Evolutionary conservation across 2,797 vertebrate genomes (phyloP), one percentile per base, ranked within the genome.

Genomic region (Rhinoraja longicauda): DNA sequence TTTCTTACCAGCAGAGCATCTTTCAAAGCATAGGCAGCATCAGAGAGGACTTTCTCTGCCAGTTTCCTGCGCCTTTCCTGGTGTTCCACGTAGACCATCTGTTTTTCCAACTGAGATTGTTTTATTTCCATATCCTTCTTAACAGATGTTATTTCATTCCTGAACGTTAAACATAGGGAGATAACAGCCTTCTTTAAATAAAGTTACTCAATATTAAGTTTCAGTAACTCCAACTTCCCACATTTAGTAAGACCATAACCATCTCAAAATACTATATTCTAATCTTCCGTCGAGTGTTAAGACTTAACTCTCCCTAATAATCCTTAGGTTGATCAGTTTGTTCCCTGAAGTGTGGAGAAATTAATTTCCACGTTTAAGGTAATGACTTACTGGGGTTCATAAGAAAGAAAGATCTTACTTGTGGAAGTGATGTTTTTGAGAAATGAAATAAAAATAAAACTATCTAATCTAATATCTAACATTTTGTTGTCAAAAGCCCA

Each of bases 1-100:
- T 73, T 29, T n/a, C 93, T 94, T 88, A 97, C 97, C 95, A 93
- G 95, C 84, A 98, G 93, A 0, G 95, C 94, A 70, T 95, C 94
- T 94, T 94, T 96, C 53, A 98, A 95, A 81, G 95, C 93, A 39
- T 79, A 15, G 0, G 95, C 95, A 0, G 96, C 96, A 57, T 96
- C 96, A 93, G 94, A 93, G 88, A 97, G 94, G 73, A 95, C 93
- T 0, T 8, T 94, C 94, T 96, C 95, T 93, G 96, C 95, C 1
- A 93, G 93, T 62, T 3, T 93, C 70, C 93, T 95, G 77, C 15
- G 93, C 86, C 92, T 95, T 93, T 94, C 96, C 94, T 97, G 96
- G 1, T 95, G 76, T 3, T 94, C 93, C 39, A 97, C 94, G 93
- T 95, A 90, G 2, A 67, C 94, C 91, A 93, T 94, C 88, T 97